Evolutionary conservation across 1,140 invertebrate species (phyloP), one percentile per base, ranked within the genome.

Genomic region (Geopemphigus sp.): DNA sequence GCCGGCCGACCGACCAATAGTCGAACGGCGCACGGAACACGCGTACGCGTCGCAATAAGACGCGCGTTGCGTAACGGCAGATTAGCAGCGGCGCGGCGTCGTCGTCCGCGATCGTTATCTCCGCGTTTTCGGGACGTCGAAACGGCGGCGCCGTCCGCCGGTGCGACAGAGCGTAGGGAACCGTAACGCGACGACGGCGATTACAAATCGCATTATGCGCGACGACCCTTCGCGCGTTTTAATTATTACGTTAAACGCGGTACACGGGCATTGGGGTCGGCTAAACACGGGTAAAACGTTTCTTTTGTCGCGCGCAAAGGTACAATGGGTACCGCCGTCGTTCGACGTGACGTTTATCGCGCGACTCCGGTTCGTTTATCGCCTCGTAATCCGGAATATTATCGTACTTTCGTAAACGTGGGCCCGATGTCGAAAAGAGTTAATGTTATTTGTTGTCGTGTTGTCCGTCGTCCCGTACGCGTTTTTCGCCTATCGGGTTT

Each of bases 81-180:
- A 47, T 68, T 68, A 68, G 47, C 66, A 68, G n/a, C n/a, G n/a
- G n/a, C n/a, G n/a, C n/a, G n/a, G n/a, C n/a, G n/a, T n/a, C n/a
- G 32, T 39, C 32, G 45, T n/a, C 12, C 26, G n/a, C 32, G 66
- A 68, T 68, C 39, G 66, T 68, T 68, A 68, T 68, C 66, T 68
- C 2, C 14, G 32, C 32, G 32, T 4, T 39, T 26, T 12, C 45
- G 66, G 66, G 66, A 50, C 66, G 39, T 50, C 45, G 24, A 24
- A 47, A 11, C 17, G 29, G 29, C 15, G 11, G 1, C 10, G 19
- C 29, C 32, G 32, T 39, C 32, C 32, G 32, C 8, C 32, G 32
- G 32, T 3, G 32, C 3, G 8, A 39, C 3, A 39, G 8, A 39
- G 5, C 19, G 19, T 22, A 12, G 39, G 24, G n/a, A 6, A 19